Conservation (phyloP, 2,113 vertebrate species). For the Phrynosoma blainvillii region DNA sequence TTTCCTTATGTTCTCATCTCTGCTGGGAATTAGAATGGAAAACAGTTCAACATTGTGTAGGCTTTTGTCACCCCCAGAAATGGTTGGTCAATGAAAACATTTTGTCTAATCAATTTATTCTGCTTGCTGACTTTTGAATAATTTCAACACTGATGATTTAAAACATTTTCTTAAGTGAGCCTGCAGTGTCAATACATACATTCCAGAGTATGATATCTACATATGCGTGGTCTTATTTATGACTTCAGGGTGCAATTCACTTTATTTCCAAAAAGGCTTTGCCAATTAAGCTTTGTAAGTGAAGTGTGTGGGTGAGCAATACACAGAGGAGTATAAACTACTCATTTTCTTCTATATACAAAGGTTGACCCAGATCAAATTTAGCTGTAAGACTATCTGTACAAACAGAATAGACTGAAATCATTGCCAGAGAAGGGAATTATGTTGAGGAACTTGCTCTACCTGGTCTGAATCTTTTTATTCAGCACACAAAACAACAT, state of each 20-base stretch:
- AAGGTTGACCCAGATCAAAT: background rate
- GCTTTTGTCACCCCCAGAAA: background rate
- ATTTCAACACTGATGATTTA: constrained; percentile 13
- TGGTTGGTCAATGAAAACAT: constrained; percentile 5
- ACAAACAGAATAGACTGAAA: background rate
- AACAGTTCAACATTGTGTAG: background rate
- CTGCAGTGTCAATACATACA: background rate
- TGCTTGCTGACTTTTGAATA: background rate
- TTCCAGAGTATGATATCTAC: background rate
- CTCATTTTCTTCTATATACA: background rate
- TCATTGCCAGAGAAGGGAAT: background rate
- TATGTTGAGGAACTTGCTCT: too few species aligned
- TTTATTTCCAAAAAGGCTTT: background rate
- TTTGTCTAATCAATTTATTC: constrained; percentile 42
- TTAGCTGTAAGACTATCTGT: background rate
- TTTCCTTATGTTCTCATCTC: constrained; percentile 2
- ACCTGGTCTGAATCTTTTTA: background rate
- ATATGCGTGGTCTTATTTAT: background rate
- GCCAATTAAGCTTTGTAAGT: constrained; percentile 4
- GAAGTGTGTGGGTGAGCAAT: background rate
- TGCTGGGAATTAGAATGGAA: background rate
- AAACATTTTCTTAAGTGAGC: constrained; percentile 2
- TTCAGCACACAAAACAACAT: background rate
- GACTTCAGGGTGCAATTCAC: background rate
- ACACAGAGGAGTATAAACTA: background rate